These are phyloP conservation scores for Sepiola atlantica DNA, from an alignment of 2,888 invertebrate genomes.

Conservation along the genomic window DNA sequence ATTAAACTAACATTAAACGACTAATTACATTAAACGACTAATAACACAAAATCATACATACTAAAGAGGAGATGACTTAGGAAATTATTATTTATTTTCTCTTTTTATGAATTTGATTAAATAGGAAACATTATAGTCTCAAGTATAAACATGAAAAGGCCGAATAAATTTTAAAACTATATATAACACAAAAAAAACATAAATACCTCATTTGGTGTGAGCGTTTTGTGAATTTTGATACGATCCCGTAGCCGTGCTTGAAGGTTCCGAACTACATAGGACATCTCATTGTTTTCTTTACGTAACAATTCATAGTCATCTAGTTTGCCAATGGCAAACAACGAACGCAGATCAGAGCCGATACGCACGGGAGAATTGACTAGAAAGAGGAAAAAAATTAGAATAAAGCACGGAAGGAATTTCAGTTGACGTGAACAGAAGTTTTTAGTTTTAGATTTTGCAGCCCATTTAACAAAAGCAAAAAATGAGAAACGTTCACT, in stretches of 20 bases:
- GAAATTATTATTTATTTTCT: too few relatives aligned
- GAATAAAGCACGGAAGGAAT: background rate
- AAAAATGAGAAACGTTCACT: background rate
- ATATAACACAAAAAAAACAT: background rate
- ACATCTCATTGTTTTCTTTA: slow-evolving; percentile 69
- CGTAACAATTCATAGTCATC: slow-evolving; percentile 73
- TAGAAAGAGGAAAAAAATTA: background rate
- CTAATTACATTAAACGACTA: too few relatives aligned
- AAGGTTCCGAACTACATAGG: slow-evolving; percentile 65
- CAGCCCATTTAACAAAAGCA: background rate
- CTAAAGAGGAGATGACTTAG: too few relatives aligned
- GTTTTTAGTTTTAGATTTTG: background rate
- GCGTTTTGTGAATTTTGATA: slow-evolving; percentile 58
- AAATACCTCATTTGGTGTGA: slow-evolving; percentile 63
- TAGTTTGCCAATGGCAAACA: slow-evolving; percentile 72
- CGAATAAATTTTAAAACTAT: background rate
- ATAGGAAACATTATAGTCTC: background rate
- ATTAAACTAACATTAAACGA: too few relatives aligned
- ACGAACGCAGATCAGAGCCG: slow-evolving; percentile 66
- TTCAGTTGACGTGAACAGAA: background rate
- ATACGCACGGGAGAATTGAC: slow-evolving; percentile 56
- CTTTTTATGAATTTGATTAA: too few relatives aligned
- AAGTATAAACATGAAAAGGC: background rate
- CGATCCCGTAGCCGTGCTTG: slow-evolving; percentile 68
- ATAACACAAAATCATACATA: too few relatives aligned